Evolutionary conservation across 1,140 invertebrate species (phyloP), one percentile per base, ranked within the genome.

Genomic region (Meloidogyne chitwoodi): DNA sequence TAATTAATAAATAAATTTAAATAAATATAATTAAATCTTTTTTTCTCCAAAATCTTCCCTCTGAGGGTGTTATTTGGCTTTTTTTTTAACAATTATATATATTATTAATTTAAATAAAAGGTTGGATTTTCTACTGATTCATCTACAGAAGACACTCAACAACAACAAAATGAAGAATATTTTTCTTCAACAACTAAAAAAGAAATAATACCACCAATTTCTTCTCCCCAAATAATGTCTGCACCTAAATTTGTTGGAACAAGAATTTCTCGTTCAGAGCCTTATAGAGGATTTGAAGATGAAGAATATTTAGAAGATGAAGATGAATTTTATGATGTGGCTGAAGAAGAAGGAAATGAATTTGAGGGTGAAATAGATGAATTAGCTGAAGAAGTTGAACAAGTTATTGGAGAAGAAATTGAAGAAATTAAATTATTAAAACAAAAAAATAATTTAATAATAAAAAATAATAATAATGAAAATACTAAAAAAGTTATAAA

Each of bases 341-440:
- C 77, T 61, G 79, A 80, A 29, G 85, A 85, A 24, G 85, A 86
- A 26, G 83, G 83, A 77, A 77, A 81, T 63, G 85, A 86, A 68
- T 82, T 78, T 70, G 86, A 87, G 48, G 75, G 77, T 68, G 85
- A 86, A 65, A 84, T 86, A 75, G 85, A 86, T 56, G 85, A 86
- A 77, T 69, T 86, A 63, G 85, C 85, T 26, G 84, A 87, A 41
- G 84, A 68, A n/a, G 85, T 86, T 38, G 70, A 73, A 64, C 70
- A 73, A 64, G 24, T 73, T 38, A 61, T 61, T 61, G 48, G 34
- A 27, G 68, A 44, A 19, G 68, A 70, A 44, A 44, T 1, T 19
- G n/a, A 56, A 56, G 48, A 56, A 56, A 6, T 16, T 3, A 31
- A 31, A 31, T 31, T 31, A 31, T 2, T 38, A 38, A 56, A 56